Evolutionary conservation across 2,797 vertebrate species (phyloP).

Genomic region (Zalophus californianus): DNA sequence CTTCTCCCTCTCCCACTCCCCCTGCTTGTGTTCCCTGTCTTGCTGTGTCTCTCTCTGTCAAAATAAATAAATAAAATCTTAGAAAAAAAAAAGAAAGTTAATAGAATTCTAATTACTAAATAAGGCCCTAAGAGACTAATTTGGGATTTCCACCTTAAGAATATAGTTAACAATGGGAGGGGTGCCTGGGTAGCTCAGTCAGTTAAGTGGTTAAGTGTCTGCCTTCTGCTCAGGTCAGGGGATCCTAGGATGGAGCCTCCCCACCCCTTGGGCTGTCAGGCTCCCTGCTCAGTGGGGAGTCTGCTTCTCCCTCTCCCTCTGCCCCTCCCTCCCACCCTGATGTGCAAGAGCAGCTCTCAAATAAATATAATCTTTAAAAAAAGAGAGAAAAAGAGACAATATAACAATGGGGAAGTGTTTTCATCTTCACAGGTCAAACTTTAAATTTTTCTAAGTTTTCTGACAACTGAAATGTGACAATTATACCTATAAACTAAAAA

Average conservation of each 20-base stretch:
- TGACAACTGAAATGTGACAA: background rate
- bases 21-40: too few relatives aligned
- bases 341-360: background rate
- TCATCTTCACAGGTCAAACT: conserved; percentile 5
- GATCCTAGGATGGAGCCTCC: background rate
- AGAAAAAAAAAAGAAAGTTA: background rate
- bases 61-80: too few relatives aligned
- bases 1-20: too few relatives aligned
- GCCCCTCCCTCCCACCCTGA: background rate
- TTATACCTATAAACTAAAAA: background rate
- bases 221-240: background rate
- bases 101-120: conserved; percentile 17
- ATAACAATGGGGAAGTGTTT: background rate
- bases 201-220: background rate
- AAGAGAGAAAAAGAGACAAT: background rate
- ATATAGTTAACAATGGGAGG: background rate
- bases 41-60: too few relatives aligned
- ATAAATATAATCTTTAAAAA: background rate
- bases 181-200: background rate
- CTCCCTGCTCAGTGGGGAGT: background rate
- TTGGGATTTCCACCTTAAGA: background rate
- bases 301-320: background rate
- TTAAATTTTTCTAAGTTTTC: background rate
- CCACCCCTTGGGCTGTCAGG: background rate
- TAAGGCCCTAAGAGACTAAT: background rate